These are phyloP conservation scores for Campylomormyrus tamandua DNA, from an alignment of 2,113 vertebrate genomes.

Conservation along the genomic window DNA sequence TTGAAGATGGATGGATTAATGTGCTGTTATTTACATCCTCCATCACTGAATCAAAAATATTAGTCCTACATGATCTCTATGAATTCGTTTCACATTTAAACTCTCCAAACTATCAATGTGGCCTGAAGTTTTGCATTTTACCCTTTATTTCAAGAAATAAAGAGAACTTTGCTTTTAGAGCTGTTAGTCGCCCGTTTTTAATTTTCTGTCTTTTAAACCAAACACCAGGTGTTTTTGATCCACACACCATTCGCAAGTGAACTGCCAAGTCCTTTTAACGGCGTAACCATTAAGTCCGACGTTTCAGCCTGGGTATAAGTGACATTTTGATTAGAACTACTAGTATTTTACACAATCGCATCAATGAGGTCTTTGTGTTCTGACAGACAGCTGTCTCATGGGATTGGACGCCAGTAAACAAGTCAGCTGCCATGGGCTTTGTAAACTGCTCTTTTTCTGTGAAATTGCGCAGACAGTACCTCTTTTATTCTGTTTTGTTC, in stretches of 20 bases:
- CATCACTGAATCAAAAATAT: neutral
- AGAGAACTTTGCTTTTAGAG: neutral
- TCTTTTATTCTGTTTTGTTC: slow-evolving; percentile 1
- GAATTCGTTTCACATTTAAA: neutral
- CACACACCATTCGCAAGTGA: neutral
- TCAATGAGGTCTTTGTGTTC: slow-evolving; percentile 11
- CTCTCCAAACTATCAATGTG: neutral
- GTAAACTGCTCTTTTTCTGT: neutral
- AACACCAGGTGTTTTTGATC: neutral
- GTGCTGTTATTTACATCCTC: neutral
- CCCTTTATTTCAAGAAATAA: neutral
- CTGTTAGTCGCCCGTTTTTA: neutral
- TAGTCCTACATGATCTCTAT: neutral
- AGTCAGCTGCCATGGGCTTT: slow-evolving; percentile 5
- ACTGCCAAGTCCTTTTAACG: neutral
- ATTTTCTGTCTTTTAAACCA: neutral
- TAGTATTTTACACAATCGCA: slow-evolving; percentile 13
- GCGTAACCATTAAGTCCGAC: slow-evolving; percentile 3
- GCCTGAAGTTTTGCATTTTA: neutral
- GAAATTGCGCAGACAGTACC: slow-evolving; percentile 5
- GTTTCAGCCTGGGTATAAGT: slow-evolving; percentile 1
- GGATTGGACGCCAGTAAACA: slow-evolving; percentile 1
- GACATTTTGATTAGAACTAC: slow-evolving; percentile 16
- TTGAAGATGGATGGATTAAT: neutral
- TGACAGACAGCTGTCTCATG: slow-evolving; percentile 15